A percentile compares a stretch with the other conserved stretches of the same genome.
Evolutionary conservation across 2,888 invertebrate species (phyloP).

Genomic region (Perizoma affinitatum): DNA sequence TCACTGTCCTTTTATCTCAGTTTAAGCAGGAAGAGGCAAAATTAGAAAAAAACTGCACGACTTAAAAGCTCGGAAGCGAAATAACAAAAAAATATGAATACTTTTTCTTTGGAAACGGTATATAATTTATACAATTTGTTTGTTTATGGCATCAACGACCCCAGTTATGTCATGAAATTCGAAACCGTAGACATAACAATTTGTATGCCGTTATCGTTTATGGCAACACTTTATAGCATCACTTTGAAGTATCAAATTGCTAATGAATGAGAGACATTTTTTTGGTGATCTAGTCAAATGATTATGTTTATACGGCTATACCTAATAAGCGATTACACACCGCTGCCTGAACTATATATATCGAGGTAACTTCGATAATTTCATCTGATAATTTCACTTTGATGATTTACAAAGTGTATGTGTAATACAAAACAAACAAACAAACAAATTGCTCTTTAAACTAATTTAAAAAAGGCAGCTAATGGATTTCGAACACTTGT

Average conservation of each 20-base stretch:
- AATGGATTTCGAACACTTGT: slow-evolving; percentile 39
- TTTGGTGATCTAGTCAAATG: background rate
- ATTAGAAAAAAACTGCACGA: no score
- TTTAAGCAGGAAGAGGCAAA: slow-evolving; percentile 33
- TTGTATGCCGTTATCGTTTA: slow-evolving; percentile 62
- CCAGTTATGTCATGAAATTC: slow-evolving; percentile 53
- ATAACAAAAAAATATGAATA: background rate
- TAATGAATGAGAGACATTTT: slow-evolving; percentile 48
- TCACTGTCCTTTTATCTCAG: slow-evolving; percentile 22
- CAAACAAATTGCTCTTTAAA: slow-evolving; percentile 28
- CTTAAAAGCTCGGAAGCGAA: no score
- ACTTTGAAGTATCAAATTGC: slow-evolving; percentile 48
- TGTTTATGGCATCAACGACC: slow-evolving; percentile 42
- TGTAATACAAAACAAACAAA: slow-evolving; percentile 33
- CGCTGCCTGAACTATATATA: no score
- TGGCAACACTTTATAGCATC: slow-evolving; percentile 41
- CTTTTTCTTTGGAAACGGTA: background rate
- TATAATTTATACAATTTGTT: slow-evolving; percentile 15
- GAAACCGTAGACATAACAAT: slow-evolving; percentile 52
- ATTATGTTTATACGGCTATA: no score
- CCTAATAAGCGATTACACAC: background rate
- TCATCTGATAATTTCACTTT: slow-evolving; percentile 8
- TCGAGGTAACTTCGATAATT: slow-evolving; percentile 21
- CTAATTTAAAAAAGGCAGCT: slow-evolving; percentile 33
- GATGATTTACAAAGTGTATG: slow-evolving; percentile 32